Evolutionary conservation across 35 echinoderm and acorn worm genomes (phyloP).

Genomic region (Strongylocentrotus purpuratus): DNA sequence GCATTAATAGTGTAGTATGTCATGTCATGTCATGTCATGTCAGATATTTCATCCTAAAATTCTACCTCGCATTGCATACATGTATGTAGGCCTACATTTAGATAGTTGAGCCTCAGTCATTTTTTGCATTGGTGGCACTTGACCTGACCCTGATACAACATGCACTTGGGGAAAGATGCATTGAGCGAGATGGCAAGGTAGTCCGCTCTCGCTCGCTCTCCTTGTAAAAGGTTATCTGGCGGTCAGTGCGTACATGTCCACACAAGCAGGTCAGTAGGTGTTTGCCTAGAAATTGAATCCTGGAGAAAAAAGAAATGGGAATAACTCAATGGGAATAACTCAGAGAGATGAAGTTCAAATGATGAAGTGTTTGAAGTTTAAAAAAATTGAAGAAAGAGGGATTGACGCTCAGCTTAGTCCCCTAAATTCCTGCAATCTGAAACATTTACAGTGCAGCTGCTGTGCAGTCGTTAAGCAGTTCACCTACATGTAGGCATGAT

Average conservation of each 20-base stretch:
- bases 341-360: neutral
- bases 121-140: neutral
- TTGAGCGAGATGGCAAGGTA: neutral
- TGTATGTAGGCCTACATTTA: neutral
- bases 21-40: neutral
- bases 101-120: neutral
- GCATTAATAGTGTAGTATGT: too few species aligned
- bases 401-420: neutral
- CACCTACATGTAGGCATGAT: neutral
- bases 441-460: neutral
- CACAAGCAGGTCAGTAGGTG: slow-evolving; percentile 1
- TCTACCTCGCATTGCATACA: neutral
- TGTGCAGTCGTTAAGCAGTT: too few species aligned
- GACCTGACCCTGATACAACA: slow-evolving; percentile 8
- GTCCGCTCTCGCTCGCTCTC: neutral
- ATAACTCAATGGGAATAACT: neutral
- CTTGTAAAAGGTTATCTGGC: neutral
- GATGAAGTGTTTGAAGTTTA: neutral
- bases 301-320: neutral
- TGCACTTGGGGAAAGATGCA: neutral
- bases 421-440: neutral
- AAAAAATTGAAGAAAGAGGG: neutral
- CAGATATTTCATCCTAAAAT: neutral
- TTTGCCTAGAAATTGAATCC: slow-evolving; percentile 11
- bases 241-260: neutral